Percentiles rank a stretch among this genome's conserved stretches.
Conservation (phyloP, 2,113 vertebrate species). For the Chrysemys picta region DNA sequence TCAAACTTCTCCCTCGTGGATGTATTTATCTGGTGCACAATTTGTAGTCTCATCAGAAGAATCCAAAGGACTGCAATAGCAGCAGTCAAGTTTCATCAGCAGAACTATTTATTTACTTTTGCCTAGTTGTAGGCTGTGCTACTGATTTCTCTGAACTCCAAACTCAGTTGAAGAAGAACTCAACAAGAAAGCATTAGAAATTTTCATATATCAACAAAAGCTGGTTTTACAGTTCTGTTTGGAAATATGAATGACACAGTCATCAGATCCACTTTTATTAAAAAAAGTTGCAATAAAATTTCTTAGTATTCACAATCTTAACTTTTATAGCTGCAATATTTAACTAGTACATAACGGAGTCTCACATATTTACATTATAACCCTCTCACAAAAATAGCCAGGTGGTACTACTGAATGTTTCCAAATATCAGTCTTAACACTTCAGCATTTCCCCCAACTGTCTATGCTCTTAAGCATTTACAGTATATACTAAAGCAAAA, state of each 20-base stretch:
- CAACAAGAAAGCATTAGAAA: not conserved
- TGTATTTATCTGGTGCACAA: not conserved
- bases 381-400: conserved; percentile 88
- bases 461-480: conserved; percentile 64
- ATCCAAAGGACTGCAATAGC: not conserved
- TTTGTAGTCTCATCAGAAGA: not conserved
- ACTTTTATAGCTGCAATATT: conserved; percentile 83
- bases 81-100: not conserved
- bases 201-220: not conserved
- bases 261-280: conserved; percentile 78
- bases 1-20: not conserved
- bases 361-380: conserved; percentile 85
- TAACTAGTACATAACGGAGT: conserved; percentile 84
- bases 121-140: not conserved
- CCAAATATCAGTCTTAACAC: conserved; percentile 68
- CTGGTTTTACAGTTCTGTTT: not conserved
- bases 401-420: conserved; percentile 80
- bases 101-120: not conserved
- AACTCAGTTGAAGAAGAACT: not conserved
- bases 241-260: conserved; percentile 18
- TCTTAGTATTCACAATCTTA: conserved; percentile 84
- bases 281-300: conserved; percentile 85
- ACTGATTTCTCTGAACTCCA: not conserved
- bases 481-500: conserved; percentile 70
- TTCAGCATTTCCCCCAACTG: conserved; percentile 36